phyloP scores from a whole-genome alignment of 2,113 vertebrate genomes.

The Lutjanus erythropterus region DNA sequence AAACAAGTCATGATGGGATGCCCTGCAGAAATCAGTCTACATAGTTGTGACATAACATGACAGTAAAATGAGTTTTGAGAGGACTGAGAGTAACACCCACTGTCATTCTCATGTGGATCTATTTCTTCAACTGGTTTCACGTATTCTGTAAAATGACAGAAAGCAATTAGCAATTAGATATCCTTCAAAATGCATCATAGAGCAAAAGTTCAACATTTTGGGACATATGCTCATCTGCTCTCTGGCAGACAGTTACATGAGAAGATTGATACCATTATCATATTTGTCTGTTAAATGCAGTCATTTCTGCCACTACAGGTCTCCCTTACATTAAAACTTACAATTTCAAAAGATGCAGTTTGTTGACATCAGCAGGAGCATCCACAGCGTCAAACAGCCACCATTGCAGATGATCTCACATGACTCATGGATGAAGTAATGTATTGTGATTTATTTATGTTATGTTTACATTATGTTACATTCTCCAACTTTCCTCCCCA shows the following conservation, averaged over 20 bases:
- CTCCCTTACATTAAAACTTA: no score
- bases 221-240: neutral
- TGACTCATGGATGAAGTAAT: no score
- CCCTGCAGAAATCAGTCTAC: neutral
- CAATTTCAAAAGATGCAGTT: no score
- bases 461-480: no score
- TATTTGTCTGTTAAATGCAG: neutral
- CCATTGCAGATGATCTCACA: no score
- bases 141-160: conserved; percentile 45
- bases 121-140: conserved; percentile 15
- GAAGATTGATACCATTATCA: neutral
- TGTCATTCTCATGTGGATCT: conserved; percentile 13
- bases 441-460: no score
- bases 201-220: no score
- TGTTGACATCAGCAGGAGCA: no score
- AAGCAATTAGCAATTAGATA: neutral
- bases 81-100: conserved; percentile 16
- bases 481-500: no score
- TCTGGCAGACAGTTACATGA: neutral
- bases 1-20: neutral
- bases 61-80: neutral
- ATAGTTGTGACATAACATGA: neutral
- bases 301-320: no score
- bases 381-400: no score
- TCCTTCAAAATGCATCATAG: neutral